phyloP scores from a whole-genome alignment of 53 echinoderm and acorn worm species.

The Echinometra lucunter region DNA sequence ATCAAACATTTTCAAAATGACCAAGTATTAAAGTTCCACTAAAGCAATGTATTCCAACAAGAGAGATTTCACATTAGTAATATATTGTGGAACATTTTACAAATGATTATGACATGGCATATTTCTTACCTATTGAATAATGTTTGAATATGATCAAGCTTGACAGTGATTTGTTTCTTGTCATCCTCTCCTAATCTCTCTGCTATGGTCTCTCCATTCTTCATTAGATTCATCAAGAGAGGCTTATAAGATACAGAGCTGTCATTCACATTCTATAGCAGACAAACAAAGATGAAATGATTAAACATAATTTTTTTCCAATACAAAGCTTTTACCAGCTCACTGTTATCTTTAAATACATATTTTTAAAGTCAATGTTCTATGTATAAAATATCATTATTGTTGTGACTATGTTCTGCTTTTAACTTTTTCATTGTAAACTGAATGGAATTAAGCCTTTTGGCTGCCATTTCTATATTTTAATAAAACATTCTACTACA shows the following conservation, averaged over 20 bases:
- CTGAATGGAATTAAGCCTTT: too few relatives aligned
- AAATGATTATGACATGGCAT: not conserved
- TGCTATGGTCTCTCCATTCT: slow-evolving; percentile 72
- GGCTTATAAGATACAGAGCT: slow-evolving; percentile 79
- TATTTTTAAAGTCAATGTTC: too few relatives aligned
- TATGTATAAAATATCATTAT: too few relatives aligned
- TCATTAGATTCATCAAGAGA: slow-evolving; percentile 72
- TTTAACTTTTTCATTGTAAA: too few relatives aligned
- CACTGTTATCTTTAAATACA: too few relatives aligned
- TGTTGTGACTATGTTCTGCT: too few relatives aligned
- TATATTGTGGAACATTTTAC: not conserved
- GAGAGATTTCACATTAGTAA: not conserved
- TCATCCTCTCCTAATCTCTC: slow-evolving; percentile 73
- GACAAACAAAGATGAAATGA: not conserved
- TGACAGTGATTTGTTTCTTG: slow-evolving; percentile 74
- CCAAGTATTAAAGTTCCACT: not conserved
- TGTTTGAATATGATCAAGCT: slow-evolving; percentile 74
- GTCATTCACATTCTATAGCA: slow-evolving; percentile 72
- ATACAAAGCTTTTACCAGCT: too few relatives aligned
- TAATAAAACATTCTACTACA: not conserved
- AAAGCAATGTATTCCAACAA: not conserved
- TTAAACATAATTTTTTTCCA: too few relatives aligned
- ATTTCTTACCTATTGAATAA: slow-evolving; percentile 75
- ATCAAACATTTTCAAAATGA: not conserved
- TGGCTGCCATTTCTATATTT: too few relatives aligned